Evolutionary conservation across 2,888 invertebrate genomes (phyloP).

Genomic region (Tetragonisca angustula): DNA sequence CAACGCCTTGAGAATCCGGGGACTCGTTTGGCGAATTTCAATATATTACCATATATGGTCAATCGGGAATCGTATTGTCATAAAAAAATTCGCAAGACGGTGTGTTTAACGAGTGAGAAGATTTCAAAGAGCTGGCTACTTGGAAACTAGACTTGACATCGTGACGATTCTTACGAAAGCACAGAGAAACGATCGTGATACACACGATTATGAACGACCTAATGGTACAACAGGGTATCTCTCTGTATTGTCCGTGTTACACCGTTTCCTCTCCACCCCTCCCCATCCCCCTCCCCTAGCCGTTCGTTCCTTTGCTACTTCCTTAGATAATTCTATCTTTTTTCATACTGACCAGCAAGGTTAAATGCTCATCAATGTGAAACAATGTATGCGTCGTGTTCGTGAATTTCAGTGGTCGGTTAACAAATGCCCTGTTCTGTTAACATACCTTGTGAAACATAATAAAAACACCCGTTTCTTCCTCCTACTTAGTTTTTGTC

Average conservation of each 20-base stretch:
- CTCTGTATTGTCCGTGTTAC: conserved; percentile 57
- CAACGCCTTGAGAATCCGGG: conserved; percentile 29
- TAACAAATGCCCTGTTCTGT: conserved; percentile 49
- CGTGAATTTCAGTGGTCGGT: conserved; percentile 54
- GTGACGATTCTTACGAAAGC: conserved; percentile 53
- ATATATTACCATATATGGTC: conserved; percentile 54
- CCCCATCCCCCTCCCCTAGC: conserved; percentile 1
- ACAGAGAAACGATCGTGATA: conserved; percentile 53
- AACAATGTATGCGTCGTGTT: conserved; percentile 43
- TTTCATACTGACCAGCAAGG: conserved; percentile 44
- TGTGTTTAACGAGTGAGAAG: conserved; percentile 30
- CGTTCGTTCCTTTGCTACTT: conserved; percentile 43
- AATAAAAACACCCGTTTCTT: conserved; percentile 52
- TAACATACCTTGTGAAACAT: conserved; percentile 64
- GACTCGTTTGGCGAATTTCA: conserved; percentile 40
- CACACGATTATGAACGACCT: conserved; percentile 61
- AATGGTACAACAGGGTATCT: conserved; percentile 54
- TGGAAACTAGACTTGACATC: conserved; percentile 62
- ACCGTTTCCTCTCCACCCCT: conserved; percentile 35
- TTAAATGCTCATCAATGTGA: conserved; percentile 50
- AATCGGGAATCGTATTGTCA: conserved; percentile 32
- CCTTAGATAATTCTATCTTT: conserved; percentile 55
- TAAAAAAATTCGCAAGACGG: conserved; percentile 22
- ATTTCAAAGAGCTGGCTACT: conserved; percentile 46
- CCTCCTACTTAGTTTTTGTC: conserved; percentile 30